These are phyloP conservation scores for Hemicordylus capensis DNA, from an alignment of 2,113 vertebrate genomes.

Conservation along the genomic window DNA sequence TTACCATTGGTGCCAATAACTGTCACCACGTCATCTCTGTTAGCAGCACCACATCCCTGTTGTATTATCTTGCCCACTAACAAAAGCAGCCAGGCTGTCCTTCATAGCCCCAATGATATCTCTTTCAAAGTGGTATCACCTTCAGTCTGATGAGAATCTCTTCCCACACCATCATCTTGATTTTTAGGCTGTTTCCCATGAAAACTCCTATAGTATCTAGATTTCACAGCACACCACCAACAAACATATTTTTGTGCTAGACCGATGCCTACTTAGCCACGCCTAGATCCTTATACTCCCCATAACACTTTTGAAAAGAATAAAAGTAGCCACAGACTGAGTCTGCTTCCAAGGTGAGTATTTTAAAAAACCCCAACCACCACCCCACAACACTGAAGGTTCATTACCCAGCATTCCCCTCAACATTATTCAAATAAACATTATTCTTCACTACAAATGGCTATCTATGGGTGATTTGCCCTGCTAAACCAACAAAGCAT, in stretches of 20 bases:
- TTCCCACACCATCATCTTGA: too few species aligned
- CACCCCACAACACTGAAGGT: background rate
- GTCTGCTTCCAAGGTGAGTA: background rate
- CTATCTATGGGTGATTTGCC: background rate
- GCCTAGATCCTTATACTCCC: too few species aligned
- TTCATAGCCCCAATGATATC: too few species aligned
- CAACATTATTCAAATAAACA: background rate
- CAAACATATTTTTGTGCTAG: background rate
- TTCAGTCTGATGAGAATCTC: background rate
- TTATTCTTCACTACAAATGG: background rate
- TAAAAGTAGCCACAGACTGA: background rate
- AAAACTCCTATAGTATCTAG: too few species aligned
- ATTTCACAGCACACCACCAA: background rate
- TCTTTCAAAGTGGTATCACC: background rate
- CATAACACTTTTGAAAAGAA: background rate
- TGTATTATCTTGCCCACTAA: background rate
- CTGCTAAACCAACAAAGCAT: slow-evolving; percentile 6
- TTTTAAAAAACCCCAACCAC: too few species aligned
- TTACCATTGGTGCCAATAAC: background rate
- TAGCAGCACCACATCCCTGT: background rate
- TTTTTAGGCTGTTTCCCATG: too few species aligned
- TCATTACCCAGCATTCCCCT: background rate
- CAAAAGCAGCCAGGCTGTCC: background rate
- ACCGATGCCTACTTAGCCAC: background rate
- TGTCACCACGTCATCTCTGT: background rate